A percentile compares a stretch with the other conserved stretches of the same genome.
These are phyloP conservation scores for Periophthalmus modestus DNA, from an alignment of 2,113 vertebrate genomes.

Conservation along the genomic window DNA sequence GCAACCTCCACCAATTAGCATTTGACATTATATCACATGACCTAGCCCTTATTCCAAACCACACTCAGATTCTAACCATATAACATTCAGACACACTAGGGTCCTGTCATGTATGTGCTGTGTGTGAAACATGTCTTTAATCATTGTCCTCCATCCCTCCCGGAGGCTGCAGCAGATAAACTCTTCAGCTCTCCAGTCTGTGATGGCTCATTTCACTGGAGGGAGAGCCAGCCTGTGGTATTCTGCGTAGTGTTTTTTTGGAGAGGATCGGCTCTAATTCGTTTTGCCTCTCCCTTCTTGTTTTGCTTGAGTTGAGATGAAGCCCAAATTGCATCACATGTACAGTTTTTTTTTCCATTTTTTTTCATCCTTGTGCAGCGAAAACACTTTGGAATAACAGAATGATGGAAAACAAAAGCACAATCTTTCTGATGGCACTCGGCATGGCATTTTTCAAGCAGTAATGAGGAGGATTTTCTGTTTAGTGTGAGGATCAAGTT, in stretches of 20 bases:
- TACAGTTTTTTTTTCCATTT: background rate
- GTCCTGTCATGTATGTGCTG: background rate
- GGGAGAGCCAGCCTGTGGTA: background rate
- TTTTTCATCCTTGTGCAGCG: background rate
- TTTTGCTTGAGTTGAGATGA: background rate
- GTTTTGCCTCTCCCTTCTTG: background rate
- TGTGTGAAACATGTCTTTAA: background rate
- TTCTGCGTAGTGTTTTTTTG: background rate
- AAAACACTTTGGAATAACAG: background rate
- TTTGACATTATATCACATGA: background rate
- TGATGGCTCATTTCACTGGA: background rate
- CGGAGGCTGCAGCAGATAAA: background rate
- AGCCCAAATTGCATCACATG: background rate
- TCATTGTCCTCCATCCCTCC: background rate
- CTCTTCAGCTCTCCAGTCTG: background rate
- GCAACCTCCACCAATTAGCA: too few relatives aligned
- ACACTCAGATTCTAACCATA: background rate
- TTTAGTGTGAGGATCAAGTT: background rate
- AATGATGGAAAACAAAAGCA: background rate
- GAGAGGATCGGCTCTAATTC: conserved; percentile 1
- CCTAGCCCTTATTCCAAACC: background rate
- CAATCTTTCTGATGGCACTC: background rate
- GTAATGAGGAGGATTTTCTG: background rate
- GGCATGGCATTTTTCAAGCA: background rate
- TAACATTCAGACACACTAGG: background rate